phyloP scores from a whole-genome alignment of 2,797 vertebrate genomes.

The Melopsittacus undulatus region DNA sequence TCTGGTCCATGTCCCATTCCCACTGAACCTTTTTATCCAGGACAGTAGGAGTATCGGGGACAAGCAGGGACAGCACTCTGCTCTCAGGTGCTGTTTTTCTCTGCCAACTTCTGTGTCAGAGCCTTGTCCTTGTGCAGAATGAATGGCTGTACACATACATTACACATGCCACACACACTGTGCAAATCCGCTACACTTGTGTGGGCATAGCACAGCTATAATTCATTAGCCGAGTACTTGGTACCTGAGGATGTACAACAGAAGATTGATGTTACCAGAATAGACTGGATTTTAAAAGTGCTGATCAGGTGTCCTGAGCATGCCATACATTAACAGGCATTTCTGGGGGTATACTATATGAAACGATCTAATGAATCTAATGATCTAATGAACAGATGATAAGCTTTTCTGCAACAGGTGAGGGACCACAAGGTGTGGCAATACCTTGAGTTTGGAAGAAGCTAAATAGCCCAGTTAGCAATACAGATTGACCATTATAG shows the following conservation, averaged over 20 bases:
- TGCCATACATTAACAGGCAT: background rate
- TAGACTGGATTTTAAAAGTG: background rate
- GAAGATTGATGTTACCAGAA: background rate
- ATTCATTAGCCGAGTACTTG: background rate
- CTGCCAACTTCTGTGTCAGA: background rate
- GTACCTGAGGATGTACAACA: background rate
- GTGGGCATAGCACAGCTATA: background rate
- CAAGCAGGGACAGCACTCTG: background rate
- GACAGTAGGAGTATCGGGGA: fast-evolving
- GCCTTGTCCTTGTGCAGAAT: background rate
- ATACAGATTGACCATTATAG: background rate
- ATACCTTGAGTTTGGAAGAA: background rate
- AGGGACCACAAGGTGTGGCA: background rate
- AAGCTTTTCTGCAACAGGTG: background rate
- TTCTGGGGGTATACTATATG: background rate
- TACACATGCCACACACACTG: fast-evolving
- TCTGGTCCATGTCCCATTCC: background rate
- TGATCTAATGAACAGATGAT: background rate
- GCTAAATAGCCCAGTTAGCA: background rate
- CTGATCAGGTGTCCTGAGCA: background rate
- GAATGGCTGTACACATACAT: background rate
- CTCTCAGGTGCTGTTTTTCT: background rate
- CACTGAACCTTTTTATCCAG: background rate
- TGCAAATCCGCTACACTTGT: background rate
- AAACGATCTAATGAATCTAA: fast-evolving